Base-by-base conservation (phyloP, 2,797 vertebrate species). In the Pyrocephalus nanus region DNA sequence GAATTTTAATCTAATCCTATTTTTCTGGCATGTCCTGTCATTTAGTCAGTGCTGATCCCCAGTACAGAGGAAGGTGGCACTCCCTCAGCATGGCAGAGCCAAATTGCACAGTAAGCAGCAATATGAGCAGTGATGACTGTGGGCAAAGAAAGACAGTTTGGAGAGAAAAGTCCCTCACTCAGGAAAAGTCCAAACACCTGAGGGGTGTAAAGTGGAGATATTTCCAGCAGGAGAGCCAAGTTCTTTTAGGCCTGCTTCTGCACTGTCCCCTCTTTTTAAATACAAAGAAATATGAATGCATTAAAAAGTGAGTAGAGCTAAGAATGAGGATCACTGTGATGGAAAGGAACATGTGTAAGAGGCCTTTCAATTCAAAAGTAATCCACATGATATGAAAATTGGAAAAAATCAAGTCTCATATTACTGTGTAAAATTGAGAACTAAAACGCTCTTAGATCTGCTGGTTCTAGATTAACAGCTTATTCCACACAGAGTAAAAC, bases 131-230 rank as follows among this genome's bases (percentile, higher is more conserved):
- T 47, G 76, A 88, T 81, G 79, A 81, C 79, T 72, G 8, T 45
- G 62, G 36, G 29, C 20, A 88, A 75, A 53, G 47, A 76, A 64
- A 94, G 25, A 20, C 0, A 1, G 3, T 43, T 83, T 93, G 87
- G 90, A 94, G 61, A 81, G 34, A 82, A 91, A 94, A 91, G 54
- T 42, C 65, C 75, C 83, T 83, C 4, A 12, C 29, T 94, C 45
- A 83, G 79, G n/a, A 73, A 55, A 92, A 78, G 26, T 42, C n/a
- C 19, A 12, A 51, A 3, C 2, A 80, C 6, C 70, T 86, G 18
- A 54, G 92, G 30, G 23, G 6, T 16, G 2, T 32, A 74, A 89
- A 77, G 34, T 12, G 30, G 40, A 60, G 21, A 25, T 34, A 80
- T 4, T 25, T 53, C 36, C 50, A 82, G 47, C 45, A 54, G 7